A percentile compares a stretch with the other conserved stretches of the same genome.
Evolutionary conservation across 92 coral and sea anemone species (phyloP).

Genomic region (Epizoanthus scotinus): DNA sequence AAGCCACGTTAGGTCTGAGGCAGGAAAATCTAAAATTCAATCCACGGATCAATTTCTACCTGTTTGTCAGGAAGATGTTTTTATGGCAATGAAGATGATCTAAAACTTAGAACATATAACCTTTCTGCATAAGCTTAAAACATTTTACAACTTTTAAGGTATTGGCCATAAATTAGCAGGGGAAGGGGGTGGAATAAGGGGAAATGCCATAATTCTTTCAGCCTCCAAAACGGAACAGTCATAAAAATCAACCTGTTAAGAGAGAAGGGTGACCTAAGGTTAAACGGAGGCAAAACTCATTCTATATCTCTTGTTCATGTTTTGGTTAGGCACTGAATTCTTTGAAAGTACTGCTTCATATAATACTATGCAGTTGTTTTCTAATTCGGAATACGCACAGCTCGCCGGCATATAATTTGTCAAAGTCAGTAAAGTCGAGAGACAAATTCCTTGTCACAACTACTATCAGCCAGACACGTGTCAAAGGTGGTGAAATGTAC

Average conservation of each 20-base stretch:
- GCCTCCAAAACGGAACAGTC: conserved; percentile 33
- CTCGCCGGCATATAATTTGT: conserved; percentile 3
- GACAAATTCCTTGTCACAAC: conserved; percentile 34
- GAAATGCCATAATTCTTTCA: conserved; percentile 17
- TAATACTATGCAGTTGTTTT: conserved; percentile 22
- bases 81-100: no score
- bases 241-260: conserved; percentile 18
- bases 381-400: conserved; percentile 17
- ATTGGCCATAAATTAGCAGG: conserved; percentile 30
- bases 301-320: conserved; percentile 7
- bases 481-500: conserved; percentile 34
- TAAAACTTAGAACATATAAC: no score
- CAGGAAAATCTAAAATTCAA: no score
- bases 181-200: conserved; percentile 11
- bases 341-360: conserved; percentile 12
- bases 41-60: no score
- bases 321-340: conserved; percentile 15
- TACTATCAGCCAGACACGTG: not conserved
- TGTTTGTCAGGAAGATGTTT: no score
- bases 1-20: no score
- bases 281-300: not conserved
- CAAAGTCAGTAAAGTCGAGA: conserved; percentile 27
- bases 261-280: conserved; percentile 27
- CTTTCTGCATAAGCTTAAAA: no score
- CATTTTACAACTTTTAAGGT: not conserved